Conservation (phyloP, 2,888 invertebrate species). For the Drosophila vallismaia region DNA sequence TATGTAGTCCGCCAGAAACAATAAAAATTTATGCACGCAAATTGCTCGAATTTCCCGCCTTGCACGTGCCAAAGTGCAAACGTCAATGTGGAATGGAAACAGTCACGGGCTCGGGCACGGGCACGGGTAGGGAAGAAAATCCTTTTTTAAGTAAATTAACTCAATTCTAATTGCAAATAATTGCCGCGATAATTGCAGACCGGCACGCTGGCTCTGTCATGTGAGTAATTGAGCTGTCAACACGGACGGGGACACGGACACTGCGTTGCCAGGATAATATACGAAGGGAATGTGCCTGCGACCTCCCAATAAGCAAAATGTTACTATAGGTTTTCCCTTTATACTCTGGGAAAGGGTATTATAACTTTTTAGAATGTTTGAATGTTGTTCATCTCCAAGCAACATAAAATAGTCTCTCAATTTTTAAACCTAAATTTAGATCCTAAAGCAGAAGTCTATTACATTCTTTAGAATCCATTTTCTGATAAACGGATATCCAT, state of each 20-base stretch:
- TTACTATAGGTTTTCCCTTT: neutral
- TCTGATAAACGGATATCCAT: no score
- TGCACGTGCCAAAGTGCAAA: conserved; percentile 67
- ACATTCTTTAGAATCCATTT: no score
- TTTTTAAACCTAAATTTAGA: no score
- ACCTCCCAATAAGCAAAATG: neutral
- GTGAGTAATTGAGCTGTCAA: conserved; percentile 72
- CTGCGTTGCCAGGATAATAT: neutral
- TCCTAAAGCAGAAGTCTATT: no score
- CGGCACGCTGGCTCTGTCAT: conserved; percentile 62
- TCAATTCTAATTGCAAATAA: conserved; percentile 75
- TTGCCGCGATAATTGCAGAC: conserved; percentile 69
- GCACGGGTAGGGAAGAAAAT: conserved; percentile 35
- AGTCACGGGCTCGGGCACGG: conserved; percentile 12
- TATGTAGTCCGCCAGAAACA: conserved; percentile 44
- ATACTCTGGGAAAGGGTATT: neutral
- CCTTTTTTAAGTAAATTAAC: conserved; percentile 62
- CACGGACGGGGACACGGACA: conserved; percentile 28
- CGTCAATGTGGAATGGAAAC: conserved; percentile 26
- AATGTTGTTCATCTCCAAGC: no score
- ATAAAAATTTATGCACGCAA: conserved; percentile 66
- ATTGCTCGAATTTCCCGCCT: conserved; percentile 32
- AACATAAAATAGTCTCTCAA: no score
- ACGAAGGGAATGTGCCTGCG: neutral
- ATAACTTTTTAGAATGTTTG: no score